Base-by-base conservation (phyloP, 1,140 invertebrate genomes). In the Zophobas atratus region DNA sequence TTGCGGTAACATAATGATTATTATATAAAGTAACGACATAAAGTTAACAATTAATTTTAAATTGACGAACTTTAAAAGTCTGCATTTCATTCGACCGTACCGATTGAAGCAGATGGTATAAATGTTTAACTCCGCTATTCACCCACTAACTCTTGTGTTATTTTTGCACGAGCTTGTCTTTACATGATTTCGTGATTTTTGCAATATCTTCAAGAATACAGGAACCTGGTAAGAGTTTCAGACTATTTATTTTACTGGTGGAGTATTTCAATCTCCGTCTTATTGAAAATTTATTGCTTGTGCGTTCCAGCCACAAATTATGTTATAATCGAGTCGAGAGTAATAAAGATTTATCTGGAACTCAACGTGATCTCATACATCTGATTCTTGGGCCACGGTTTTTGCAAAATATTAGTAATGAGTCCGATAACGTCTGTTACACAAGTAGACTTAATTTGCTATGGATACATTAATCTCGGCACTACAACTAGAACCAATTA, bases 321-420 rank as follows among this genome's bases (percentile, higher is more conserved):
- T 20, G 55, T 33, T 57, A 57, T 57, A 57, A 36, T 35, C 20
- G 4, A 36, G 2, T 4, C 3, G 32, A 36, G 55, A 35, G 57
- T 41, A 63, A 39, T 63, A 63, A 63, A 63, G 57, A 63, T 63
- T 63, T 63, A 63, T 63, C 36, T 63, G 6, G 34, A 63, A 6
- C 57, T 20, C n/a, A n/a, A 63, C 36, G 38, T 63, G 57, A 63
- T 63, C 57, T 63, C 57, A 63, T 63, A 41, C 38, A 43, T 51
- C 49, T 4, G 20, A 20, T 51, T 51, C 6, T 51, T n/a, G 20
- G 49, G 0, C 49, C 49, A 51, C n/a, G n/a, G 57, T 63, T 63
- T 63, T 63, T 63, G 57, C 34, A 63, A 63, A 63, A 63, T 63
- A 63, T 63, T 63, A 20, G 6, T 63, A 63, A 63, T 63, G 57